phyloP scores from a whole-genome alignment of 2,888 invertebrate genomes.

The Cheilosia scutellata region DNA sequence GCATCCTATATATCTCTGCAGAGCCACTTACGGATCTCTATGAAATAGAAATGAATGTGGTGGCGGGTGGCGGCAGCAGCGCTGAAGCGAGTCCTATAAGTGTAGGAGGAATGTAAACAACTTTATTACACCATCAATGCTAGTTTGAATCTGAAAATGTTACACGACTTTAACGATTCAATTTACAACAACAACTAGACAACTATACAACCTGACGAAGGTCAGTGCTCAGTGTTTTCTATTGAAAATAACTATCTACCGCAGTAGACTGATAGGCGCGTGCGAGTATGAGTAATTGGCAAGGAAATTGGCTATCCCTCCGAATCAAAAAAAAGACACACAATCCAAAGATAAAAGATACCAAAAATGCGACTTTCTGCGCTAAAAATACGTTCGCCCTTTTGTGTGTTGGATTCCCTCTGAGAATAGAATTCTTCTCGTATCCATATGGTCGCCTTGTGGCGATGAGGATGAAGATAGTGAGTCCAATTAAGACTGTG shows the following conservation, averaged over 20 bases:
- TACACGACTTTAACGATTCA: slow-evolving; percentile 49
- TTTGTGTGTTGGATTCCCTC: slow-evolving; percentile 40
- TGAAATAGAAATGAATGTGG: background rate
- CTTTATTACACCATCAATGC: slow-evolving; percentile 61
- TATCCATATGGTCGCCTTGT: slow-evolving; percentile 71
- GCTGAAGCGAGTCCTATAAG: slow-evolving; percentile 9
- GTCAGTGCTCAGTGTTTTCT: slow-evolving; percentile 50
- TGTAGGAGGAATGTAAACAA: slow-evolving; percentile 63
- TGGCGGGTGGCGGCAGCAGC: too few species aligned
- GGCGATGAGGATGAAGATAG: slow-evolving; percentile 53
- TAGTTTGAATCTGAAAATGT: slow-evolving; percentile 22
- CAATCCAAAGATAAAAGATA: slow-evolving; percentile 34
- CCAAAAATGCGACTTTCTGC: slow-evolving; percentile 50
- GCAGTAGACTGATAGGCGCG: slow-evolving; percentile 70
- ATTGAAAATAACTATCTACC: slow-evolving; percentile 3
- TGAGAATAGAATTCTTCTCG: slow-evolving; percentile 30
- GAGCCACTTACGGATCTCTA: slow-evolving; percentile 43
- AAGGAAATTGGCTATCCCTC: slow-evolving; percentile 66
- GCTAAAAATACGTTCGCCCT: slow-evolving; percentile 73
- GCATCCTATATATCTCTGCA: slow-evolving; percentile 55
- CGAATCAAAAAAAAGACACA: slow-evolving; percentile 48
- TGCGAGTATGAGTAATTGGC: slow-evolving; percentile 70
- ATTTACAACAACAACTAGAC: slow-evolving; percentile 29
- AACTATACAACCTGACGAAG: slow-evolving; percentile 36
- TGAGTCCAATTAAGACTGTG: slow-evolving; percentile 70